phyloP scores from a whole-genome alignment of 2,888 invertebrate genomes.

The Dione vanillae region DNA sequence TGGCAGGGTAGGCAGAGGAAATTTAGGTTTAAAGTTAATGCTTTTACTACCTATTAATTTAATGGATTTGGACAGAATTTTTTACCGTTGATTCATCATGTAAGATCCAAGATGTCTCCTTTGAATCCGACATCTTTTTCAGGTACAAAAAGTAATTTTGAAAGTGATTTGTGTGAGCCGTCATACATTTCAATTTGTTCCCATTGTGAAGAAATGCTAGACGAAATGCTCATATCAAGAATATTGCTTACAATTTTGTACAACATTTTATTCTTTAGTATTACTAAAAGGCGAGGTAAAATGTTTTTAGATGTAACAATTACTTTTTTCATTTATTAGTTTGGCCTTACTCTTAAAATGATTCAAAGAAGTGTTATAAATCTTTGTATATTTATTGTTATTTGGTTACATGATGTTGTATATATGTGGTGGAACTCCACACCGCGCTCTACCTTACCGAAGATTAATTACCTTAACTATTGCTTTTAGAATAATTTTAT shows the following conservation, averaged over 20 bases:
- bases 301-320: background rate
- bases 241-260: background rate
- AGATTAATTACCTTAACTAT: too few relatives aligned
- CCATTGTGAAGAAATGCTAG: background rate
- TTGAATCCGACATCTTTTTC: too few relatives aligned
- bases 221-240: background rate
- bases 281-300: background rate
- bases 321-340: background rate
- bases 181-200: background rate
- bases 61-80: background rate
- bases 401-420: too few relatives aligned
- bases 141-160: background rate
- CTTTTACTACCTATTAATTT: background rate
- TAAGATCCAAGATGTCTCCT: too few relatives aligned
- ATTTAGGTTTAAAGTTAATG: too few relatives aligned
- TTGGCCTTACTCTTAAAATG: too few relatives aligned
- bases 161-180: slow-evolving; percentile 2
- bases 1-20: too few relatives aligned
- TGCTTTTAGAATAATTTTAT: too few relatives aligned
- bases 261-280: background rate
- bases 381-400: too few relatives aligned
- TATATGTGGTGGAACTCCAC: background rate
- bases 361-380: too few relatives aligned
- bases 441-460: too few relatives aligned
- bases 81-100: background rate